Base-by-base conservation (phyloP, 2,113 vertebrate genomes). In the Leucosticte australis region DNA sequence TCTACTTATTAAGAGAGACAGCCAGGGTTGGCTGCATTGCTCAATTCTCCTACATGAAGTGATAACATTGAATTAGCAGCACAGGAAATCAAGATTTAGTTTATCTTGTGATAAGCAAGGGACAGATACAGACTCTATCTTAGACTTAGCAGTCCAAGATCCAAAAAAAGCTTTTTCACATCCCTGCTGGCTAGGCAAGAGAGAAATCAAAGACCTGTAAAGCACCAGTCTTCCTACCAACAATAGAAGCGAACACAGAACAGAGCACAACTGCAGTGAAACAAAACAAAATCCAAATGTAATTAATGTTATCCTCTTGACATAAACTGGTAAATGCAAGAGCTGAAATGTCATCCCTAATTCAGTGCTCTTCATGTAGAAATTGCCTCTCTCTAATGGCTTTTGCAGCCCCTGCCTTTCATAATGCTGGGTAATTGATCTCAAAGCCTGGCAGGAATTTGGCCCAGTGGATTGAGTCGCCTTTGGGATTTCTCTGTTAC, bases 271-370 rank as follows among this genome's bases (percentile, higher is more conserved):
- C 64, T 89, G 80, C 93, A 93, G 46, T 46, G 53, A 92, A 93
- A 94, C 92, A 96, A 96, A 96, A 93, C 93, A 92, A 97, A 90
- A 89, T 89, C 92, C 65, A 89, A 93, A 96, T 97, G 93, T 79
- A 93, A 97, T 96, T 97, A 97, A 89, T 92, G 92, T 84, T 95
- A 89, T 87, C 90, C 81, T 89, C 93, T 89, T 90, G 96, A 70
- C 93, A 97, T 78, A 90, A 82, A 81, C 94, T 96, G 92, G 94
- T 88, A 82, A 96, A 95, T 93, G 86, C 80, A 94, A 83, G 73
- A 73, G 83, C 95, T 90, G 92, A 96, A 96, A 96, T 93, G 95
- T 89, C 96, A 96, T 97, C 88, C 93, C 83, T 93, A 94, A 96
- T 97, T 95, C 80, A 65, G 65, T 90, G 10, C 37, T 95, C 90